Percentiles rank a stretch among this genome's conserved stretches.
Evolutionary conservation across 2,113 vertebrate species (phyloP).

Genomic region (Trachemys scripta): DNA sequence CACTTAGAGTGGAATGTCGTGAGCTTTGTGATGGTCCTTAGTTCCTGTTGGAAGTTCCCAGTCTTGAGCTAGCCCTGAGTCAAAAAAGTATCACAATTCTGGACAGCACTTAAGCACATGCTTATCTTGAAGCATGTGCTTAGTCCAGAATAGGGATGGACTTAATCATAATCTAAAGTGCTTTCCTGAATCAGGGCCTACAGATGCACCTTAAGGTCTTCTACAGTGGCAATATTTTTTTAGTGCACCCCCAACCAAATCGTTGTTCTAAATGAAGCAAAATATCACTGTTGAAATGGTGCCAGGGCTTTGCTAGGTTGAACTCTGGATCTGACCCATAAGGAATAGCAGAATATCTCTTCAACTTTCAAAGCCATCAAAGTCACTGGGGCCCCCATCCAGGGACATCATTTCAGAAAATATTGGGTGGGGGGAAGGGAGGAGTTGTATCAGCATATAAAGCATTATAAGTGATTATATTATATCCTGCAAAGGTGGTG

Average conservation of each 20-base stretch:
- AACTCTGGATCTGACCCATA: not conserved
- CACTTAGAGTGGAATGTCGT: not conserved
- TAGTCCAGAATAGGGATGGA: conserved; percentile 53
- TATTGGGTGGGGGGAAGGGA: not conserved
- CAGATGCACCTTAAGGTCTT: conserved; percentile 59
- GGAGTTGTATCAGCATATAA: not conserved
- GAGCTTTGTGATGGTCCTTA: not conserved
- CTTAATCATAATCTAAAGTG: conserved; percentile 67
- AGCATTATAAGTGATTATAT: not conserved
- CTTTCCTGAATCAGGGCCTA: conserved; percentile 44
- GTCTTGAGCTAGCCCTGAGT: not conserved
- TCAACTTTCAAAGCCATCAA: not conserved
- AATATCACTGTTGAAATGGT: not conserved
- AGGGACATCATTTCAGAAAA: not conserved
- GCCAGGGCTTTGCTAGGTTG: not conserved
- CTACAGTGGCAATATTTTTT: conserved; percentile 34
- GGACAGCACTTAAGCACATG: conserved; percentile 20
- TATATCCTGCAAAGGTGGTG: not conserved
- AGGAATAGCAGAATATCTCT: too few relatives aligned
- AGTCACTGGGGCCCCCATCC: not conserved
- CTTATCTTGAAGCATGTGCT: conserved; percentile 63
- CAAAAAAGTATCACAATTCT: conserved; percentile 29
- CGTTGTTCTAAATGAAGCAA: not conserved
- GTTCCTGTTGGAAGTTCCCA: not conserved
- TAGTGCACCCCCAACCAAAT: not conserved